These are phyloP conservation scores for Elephas maximus DNA, from an alignment of 2,113 vertebrate species.

Conservation along the genomic window DNA sequence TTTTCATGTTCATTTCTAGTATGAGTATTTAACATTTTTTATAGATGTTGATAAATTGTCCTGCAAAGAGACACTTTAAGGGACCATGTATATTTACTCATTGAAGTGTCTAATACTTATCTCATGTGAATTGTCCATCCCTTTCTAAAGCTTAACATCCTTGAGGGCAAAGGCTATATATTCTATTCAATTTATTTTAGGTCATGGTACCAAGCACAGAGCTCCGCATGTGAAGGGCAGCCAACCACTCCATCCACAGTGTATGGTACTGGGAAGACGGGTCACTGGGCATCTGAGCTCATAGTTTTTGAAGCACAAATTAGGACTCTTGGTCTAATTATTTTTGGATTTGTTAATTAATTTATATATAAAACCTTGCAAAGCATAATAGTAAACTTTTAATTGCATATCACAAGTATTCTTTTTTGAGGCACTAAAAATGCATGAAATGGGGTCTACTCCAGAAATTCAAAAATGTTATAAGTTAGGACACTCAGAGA, in stretches of 20 bases:
- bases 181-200: background rate
- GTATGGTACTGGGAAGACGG: background rate
- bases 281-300: background rate
- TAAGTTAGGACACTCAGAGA: background rate
- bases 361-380: background rate
- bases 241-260: background rate
- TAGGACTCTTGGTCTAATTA: background rate
- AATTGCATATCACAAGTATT: background rate
- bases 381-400: background rate
- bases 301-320: slow-evolving; percentile 9
- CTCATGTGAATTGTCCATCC: background rate
- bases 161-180: background rate
- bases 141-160: background rate
- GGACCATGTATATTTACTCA: background rate
- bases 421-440: background rate
- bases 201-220: background rate
- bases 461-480: background rate
- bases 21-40: slow-evolving; percentile 13
- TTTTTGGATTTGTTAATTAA: background rate
- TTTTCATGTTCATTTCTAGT: background rate
- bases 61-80: background rate
- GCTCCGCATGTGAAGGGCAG: background rate
- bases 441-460: background rate
- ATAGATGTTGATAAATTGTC: slow-evolving; percentile 3
- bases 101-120: background rate